Base-by-base conservation (phyloP, 2,888 invertebrate species). In the Cephonodes hylas region DNA sequence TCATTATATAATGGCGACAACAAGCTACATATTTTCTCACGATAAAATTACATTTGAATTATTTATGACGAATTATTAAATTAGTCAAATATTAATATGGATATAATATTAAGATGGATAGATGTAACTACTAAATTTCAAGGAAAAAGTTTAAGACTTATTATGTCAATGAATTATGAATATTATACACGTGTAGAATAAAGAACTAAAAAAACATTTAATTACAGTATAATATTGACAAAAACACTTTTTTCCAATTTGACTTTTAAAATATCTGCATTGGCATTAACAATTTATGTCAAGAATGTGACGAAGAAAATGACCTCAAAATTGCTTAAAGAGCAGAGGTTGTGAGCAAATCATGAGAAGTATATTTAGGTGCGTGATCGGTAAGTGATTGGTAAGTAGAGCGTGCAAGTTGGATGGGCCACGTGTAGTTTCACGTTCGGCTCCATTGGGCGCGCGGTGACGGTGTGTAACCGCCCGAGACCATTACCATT, bases 391-490 rank as follows among this genome's bases (percentile, higher is more conserved):
- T 88, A 83, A 86, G 85, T 86, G 88, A 81, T 79, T 76, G 69
- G 79, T 84, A 87, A 88, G 81, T 87, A 80, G 85, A 84, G 81
- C 88, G 82, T 83, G 71, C 66, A 75, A 81, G 79, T 77, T 80
- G 84, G 79, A 74, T 82, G 83, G 71, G 68, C 74, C 78, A 81
- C 82, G 83, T 81, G 80, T 76, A 69, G 66, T 73, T 74, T 72
- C 73, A 74, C 79, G 77, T 70, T 69, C 79, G 71, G 86, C 83
- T 86, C 77, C 83, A 85, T 84, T 86, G 85, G 77, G 70, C 78
- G 73, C 79, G 66, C 64, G 75, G 72, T 76, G 80, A 77, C 77
- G 75, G 70, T 66, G 73, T 66, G 72, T 71, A 80, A 77, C 77
- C 71, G 78, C 66, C 79, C 78, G 81, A 81, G 77, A 81, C 83